Conservation (phyloP, 1,140 invertebrate genomes). For the Oncopodura yosiiana region DNA sequence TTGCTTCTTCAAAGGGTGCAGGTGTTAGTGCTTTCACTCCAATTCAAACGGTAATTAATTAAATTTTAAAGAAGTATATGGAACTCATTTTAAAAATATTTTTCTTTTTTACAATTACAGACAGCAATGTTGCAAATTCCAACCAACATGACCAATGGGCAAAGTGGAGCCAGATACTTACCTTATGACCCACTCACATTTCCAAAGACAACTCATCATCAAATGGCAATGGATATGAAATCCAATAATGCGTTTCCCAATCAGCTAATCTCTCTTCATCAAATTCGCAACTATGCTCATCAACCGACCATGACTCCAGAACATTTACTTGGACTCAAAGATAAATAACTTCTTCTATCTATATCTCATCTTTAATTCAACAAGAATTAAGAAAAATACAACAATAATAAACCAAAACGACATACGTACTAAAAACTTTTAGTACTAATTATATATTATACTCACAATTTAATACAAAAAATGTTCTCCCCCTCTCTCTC, state of each 20-base stretch:
- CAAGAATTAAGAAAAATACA: no score
- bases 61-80: neutral
- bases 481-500: no score
- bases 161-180: constrained; percentile 54
- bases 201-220: constrained; percentile 44
- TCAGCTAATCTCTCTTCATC: constrained; percentile 88
- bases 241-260: constrained; percentile 72
- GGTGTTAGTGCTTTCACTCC: constrained; percentile 78
- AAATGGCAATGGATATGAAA: constrained; percentile 43
- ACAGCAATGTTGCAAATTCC: constrained; percentile 34
- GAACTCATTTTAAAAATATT: neutral
- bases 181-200: constrained; percentile 83
- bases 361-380: no score
- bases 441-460: no score
- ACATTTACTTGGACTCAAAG: constrained; percentile 47
- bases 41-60: constrained; percentile 49
- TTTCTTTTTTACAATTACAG: constrained; percentile 19
- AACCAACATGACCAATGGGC: constrained; percentile 28
- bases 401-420: no score
- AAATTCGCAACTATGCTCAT: constrained; percentile 92
- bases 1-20: constrained; percentile 39
- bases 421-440: no score
- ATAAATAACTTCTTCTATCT: constrained; percentile 42
- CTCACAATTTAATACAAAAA: no score
- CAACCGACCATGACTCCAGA: constrained; percentile 59